phyloP scores from a whole-genome alignment of 2,797 vertebrate genomes.

The Oophaga sylvatica region DNA sequence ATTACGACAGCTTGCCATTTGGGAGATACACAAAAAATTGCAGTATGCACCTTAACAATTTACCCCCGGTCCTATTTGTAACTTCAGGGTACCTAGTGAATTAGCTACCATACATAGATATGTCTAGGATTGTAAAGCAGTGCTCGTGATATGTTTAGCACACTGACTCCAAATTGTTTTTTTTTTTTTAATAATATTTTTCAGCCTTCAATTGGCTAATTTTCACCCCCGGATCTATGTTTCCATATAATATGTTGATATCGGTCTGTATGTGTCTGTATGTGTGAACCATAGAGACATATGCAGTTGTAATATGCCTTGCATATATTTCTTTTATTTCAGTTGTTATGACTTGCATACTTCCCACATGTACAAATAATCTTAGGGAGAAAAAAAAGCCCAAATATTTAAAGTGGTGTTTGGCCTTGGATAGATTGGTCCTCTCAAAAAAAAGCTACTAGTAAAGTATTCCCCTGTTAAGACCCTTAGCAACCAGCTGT shows the following conservation, averaged over 20 bases:
- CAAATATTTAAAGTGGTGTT: too few species aligned
- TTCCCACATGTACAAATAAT: background rate
- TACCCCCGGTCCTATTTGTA: background rate
- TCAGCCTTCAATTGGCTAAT: background rate
- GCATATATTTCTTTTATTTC: background rate
- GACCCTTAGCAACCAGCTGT: too few species aligned
- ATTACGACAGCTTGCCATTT: slow-evolving; percentile 27
- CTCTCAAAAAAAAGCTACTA: background rate
- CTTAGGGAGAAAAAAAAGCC: background rate
- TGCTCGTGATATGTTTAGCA: background rate
- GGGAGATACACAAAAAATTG: slow-evolving; percentile 18
- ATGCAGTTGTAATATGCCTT: background rate
- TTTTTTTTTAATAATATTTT: background rate
- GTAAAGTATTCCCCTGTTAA: too few species aligned
- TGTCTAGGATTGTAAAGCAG: background rate
- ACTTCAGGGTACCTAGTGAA: slow-evolving; percentile 2
- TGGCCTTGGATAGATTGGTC: too few species aligned
- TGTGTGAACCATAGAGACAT: background rate
- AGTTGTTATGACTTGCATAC: slow-evolving; percentile 4
- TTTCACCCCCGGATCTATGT: too few species aligned
- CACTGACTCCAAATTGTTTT: background rate
- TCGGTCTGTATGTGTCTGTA: background rate
- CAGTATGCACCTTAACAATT: slow-evolving; percentile 32
- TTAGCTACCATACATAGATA: background rate
- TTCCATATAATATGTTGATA: background rate